Percentiles rank a stretch among this genome's conserved stretches.
phyloP scores from a whole-genome alignment of 1,140 invertebrate species.

The Pseudobourletiella spinata region DNA sequence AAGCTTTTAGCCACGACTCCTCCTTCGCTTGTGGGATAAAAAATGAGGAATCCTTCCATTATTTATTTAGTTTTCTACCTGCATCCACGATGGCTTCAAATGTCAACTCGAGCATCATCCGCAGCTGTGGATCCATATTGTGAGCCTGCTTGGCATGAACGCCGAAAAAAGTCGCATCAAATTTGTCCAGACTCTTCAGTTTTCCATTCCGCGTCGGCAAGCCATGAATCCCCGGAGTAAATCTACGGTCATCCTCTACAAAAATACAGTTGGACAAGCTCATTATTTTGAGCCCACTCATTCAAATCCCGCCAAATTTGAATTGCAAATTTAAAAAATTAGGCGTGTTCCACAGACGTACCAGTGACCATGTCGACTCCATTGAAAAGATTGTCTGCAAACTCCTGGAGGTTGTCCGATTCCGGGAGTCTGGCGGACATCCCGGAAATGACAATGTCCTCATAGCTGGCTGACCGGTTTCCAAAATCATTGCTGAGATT shows the following conservation, averaged over 20 bases:
- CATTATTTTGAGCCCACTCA: too few relatives aligned
- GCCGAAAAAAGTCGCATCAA: constrained; percentile 86
- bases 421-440: constrained; percentile 84
- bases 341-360: too few relatives aligned
- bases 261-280: too few relatives aligned
- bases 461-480: constrained; percentile 37
- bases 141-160: constrained; percentile 89
- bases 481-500: constrained; percentile 7
- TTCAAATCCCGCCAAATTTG: constrained; percentile 42
- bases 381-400: constrained; percentile 72
- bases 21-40: too few relatives aligned
- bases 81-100: constrained; percentile 93
- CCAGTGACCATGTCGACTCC: constrained; percentile 78
- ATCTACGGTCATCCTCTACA: constrained; percentile 31
- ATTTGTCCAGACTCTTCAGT: constrained; percentile 73
- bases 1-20: too few relatives aligned
- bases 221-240: constrained; percentile 38
- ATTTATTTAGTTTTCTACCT: too few relatives aligned
- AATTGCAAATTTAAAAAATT: neutral
- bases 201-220: constrained; percentile 78
- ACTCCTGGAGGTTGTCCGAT: constrained; percentile 77
- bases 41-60: too few relatives aligned
- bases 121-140: constrained; percentile 88
- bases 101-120: constrained; percentile 83
- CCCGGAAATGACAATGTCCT: constrained; percentile 79